Evolutionary conservation across 2,888 invertebrate species (phyloP), one percentile per base, ranked within the genome.

Genomic region (Acanthosepion esculentum): DNA sequence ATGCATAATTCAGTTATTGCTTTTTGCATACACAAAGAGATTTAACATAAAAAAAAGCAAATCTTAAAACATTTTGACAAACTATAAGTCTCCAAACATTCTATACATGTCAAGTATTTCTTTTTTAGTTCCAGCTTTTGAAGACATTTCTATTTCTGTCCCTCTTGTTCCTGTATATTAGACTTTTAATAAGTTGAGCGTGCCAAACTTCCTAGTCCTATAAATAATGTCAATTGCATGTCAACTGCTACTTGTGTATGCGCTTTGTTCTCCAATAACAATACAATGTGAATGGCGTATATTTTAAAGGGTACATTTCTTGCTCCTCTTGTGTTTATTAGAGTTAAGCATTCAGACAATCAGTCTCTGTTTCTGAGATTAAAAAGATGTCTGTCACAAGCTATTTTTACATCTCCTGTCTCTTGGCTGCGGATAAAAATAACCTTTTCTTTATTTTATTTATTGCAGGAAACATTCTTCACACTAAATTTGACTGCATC

Each of bases 171-270:
- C 78, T 78, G n/a, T 78, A n/a, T 78, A 29, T 78, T 78, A 78
- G 78, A 78, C 78, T 78, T 78, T 78, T 78, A 78, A 78, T n/a
- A 78, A 78, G n/a, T n/a, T n/a, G 33, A 78, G n/a, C 78, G 33
- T 78, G 78, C 78, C 78, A 78, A 78, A 78, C 78, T 78, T 78
- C 78, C 78, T 78, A n/a, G n/a, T 78, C 78, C 78, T 78, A n/a
- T 78, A 78, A 78, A 78, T 33, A n/a, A 78, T 78, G 78, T 78
- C 78, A 78, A 78, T 78, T 78, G 78, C 78, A 78, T 78, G 78
- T 78, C 78, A 78, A 78, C n/a, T 78, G n/a, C 78, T 78, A 78
- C 78, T 78, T 78, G 78, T 78, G n/a, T 78, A 33, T n/a, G n/a
- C 18, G n/a, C 78, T 78, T 78, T 78, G 78, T 78, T 78, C 78